Base-by-base conservation (phyloP, 2,888 invertebrate genomes). In the Caenorhabditis wallacei region DNA sequence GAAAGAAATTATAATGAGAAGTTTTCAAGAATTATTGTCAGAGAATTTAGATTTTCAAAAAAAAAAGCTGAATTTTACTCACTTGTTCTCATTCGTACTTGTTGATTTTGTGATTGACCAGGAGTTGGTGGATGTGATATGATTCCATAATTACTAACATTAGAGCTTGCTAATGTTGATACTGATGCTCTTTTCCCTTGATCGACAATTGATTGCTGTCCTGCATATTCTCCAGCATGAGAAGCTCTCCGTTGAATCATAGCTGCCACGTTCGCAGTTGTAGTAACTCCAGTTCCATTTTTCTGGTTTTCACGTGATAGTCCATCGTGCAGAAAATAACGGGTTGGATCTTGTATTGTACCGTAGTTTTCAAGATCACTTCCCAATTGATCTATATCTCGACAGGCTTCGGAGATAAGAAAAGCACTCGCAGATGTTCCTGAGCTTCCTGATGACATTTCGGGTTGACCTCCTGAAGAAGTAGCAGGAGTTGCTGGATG, bases 281-380 rank as follows among this genome's bases (percentile, higher is more conserved):
- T 37, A 16, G 18, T 20, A n/a, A 24, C 16, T 18, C 43, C 24
- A 11, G 37, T 22, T 18, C 46, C 61, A n/a, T 69, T 63, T 22
- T 61, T 68, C n/a, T 68, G 63, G 56, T 20, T 48, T 11, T 56
- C 30, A 8, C 22, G 24, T 18, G 18, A 1, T 40, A 30, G n/a
- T 40, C 16, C 30, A n/a, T 75, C 75, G 40, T 76, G 76, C 10
- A 76, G 5, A 20, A 76, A 76, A 20, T 76, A 76, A 59, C 76
- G 54, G n/a, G 78, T 78, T 1, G 57, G 37, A 26, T 75, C 75
- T 16, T 66, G 78, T n/a, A 70, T 26, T 3, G 43, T 53, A 24
- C 85, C 86, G 56, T 84, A 86, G 51, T 84, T 87, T 22, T 90
- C 89, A 35, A 90, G 80, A 51, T 89, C 89, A 18, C 79, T 84